A percentile compares a stretch with the other conserved stretches of the same genome.
Conservation (phyloP, 2,113 vertebrate species). For the Clinocottus analis region DNA sequence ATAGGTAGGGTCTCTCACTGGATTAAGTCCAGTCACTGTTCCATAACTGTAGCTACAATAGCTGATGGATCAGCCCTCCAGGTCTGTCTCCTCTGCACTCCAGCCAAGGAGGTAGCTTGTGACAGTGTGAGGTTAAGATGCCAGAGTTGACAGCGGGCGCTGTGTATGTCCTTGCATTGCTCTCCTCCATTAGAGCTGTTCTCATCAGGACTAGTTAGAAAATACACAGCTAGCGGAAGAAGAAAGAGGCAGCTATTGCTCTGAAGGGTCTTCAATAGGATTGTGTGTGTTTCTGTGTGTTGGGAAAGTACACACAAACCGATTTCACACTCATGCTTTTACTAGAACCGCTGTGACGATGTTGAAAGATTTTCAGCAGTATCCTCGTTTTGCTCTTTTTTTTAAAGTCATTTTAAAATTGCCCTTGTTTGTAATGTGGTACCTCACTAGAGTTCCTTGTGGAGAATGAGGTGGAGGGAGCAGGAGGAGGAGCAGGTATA, state of each 20-base stretch:
- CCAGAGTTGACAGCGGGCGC: conserved; percentile 23
- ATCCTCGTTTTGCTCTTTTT: conserved; percentile 15
- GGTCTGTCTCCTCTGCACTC: conserved; percentile 21
- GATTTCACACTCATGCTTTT: conserved; percentile 33
- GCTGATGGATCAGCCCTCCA: conserved; percentile 42
- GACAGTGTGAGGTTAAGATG: conserved; percentile 50
- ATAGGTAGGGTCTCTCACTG: conserved; percentile 29
- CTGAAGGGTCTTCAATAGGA: conserved; percentile 47
- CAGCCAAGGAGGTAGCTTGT: conserved; percentile 22
- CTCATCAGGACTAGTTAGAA: conserved; percentile 12
- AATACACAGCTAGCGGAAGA: conserved; percentile 21
- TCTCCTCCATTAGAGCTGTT: conserved; percentile 37
- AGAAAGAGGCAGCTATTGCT: conserved; percentile 32
- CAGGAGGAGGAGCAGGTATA: conserved; percentile 53
- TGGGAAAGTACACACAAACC: conserved; percentile 19
- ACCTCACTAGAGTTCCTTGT: background rate
- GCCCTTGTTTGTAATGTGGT: background rate
- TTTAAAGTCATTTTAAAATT: conserved; percentile 9
- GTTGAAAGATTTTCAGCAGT: conserved; percentile 20
- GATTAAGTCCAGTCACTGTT: conserved; percentile 64
- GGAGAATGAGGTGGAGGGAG: conserved; percentile 32
- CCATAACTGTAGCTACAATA: conserved; percentile 56
- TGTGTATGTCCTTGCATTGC: conserved; percentile 43
- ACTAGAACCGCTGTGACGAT: background rate
- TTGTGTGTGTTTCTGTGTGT: conserved; percentile 21